These are phyloP conservation scores for Lathronympha strigana DNA, from an alignment of 2,888 invertebrate species.

Conservation along the genomic window DNA sequence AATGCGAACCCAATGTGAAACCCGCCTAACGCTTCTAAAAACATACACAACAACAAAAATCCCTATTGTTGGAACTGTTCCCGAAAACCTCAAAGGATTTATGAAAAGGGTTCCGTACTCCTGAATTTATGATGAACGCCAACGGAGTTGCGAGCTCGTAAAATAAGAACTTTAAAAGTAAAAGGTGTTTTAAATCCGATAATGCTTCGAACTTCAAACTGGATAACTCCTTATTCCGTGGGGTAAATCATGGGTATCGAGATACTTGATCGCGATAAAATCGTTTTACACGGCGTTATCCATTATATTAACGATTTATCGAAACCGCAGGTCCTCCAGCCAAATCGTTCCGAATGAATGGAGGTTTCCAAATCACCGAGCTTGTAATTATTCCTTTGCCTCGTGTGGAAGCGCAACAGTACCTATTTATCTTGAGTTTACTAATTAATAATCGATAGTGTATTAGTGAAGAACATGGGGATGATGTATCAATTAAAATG, in stretches of 20 bases:
- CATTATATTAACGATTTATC: constrained; percentile 62
- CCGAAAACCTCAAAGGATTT: constrained; percentile 21
- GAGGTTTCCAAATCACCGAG: constrained; percentile 71
- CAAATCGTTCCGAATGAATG: constrained; percentile 69
- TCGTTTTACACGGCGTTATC: constrained; percentile 44
- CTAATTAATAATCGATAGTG: constrained; percentile 1
- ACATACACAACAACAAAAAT: neutral
- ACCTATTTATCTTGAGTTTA: constrained; percentile 12
- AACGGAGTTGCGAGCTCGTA: constrained; percentile 6
- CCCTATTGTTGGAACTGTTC: constrained; percentile 20
- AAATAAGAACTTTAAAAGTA: constrained; percentile 28
- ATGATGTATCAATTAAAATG: neutral
- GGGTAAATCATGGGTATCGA: constrained; percentile 27
- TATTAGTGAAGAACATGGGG: neutral
- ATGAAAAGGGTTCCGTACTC: constrained; percentile 34
- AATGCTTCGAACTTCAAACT: constrained; percentile 15
- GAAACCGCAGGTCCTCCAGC: constrained; percentile 53
- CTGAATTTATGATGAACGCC: constrained; percentile 32
- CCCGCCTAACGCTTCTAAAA: too few relatives aligned
- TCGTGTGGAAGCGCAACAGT: constrained; percentile 41
- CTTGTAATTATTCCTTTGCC: constrained; percentile 62
- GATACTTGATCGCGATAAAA: constrained; percentile 29
- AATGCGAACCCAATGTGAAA: too few relatives aligned
- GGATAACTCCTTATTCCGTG: constrained; percentile 12
- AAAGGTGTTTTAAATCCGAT: constrained; percentile 32